These are phyloP conservation scores for Sebastes vulpes DNA, from an alignment of 2,797 vertebrate genomes.

Conservation along the genomic window DNA sequence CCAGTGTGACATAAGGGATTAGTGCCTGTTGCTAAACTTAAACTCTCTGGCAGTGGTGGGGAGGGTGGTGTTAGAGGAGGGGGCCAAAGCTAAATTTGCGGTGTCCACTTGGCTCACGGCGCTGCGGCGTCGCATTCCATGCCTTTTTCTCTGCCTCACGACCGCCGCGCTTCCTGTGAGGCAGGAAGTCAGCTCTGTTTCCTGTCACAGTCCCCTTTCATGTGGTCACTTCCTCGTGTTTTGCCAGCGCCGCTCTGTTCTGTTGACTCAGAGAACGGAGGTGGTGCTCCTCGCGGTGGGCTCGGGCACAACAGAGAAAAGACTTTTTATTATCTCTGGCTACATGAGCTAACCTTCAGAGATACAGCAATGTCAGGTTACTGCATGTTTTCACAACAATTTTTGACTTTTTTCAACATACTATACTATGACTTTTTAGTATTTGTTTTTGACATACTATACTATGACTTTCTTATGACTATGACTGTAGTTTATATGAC, in stretches of 20 bases:
- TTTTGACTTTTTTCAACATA: neutral
- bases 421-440: too few species aligned
- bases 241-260: slow-evolving; percentile 66
- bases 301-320: slow-evolving; percentile 11
- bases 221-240: slow-evolving; percentile 89
- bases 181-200: slow-evolving; percentile 86
- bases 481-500: too few species aligned
- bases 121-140: slow-evolving; percentile 79
- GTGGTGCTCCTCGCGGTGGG: slow-evolving; percentile 43
- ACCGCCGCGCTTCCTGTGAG: slow-evolving; percentile 84
- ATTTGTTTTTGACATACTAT: too few species aligned
- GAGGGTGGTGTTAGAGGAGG: neutral
- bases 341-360: neutral
- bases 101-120: slow-evolving; percentile 60
- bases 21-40: slow-evolving; percentile 52
- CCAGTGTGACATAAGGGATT: slow-evolving; percentile 52
- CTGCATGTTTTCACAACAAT: neutral
- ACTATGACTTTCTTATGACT: too few species aligned
- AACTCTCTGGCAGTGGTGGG: slow-evolving; percentile 4
- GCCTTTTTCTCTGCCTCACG: slow-evolving; percentile 70
- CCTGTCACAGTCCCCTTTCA: slow-evolving; percentile 87
- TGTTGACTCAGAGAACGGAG: slow-evolving; percentile 61
- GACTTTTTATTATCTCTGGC: neutral
- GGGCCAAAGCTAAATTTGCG: slow-evolving; percentile 29
- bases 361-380: neutral